Conservation (phyloP, 2,113 vertebrate species). For the Hydropotes inermis region DNA sequence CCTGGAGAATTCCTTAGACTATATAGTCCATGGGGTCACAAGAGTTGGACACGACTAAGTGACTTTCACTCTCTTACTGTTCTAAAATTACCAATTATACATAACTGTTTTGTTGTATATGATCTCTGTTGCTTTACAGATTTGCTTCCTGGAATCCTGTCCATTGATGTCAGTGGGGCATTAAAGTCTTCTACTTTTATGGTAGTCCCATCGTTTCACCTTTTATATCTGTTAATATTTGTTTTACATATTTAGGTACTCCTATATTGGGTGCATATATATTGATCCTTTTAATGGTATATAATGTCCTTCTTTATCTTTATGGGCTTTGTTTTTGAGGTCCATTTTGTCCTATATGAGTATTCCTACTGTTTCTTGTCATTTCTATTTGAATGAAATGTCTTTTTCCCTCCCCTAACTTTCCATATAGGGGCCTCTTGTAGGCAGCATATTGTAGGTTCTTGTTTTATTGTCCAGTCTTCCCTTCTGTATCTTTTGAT, state of each 20-base stretch:
- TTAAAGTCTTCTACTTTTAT: not conserved
- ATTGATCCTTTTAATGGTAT: not conserved
- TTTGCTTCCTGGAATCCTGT: not conserved
- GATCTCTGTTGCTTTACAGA: not conserved
- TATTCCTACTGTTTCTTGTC: not conserved
- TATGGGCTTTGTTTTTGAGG: not conserved
- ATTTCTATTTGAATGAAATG: not conserved
- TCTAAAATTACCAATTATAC: not conserved
- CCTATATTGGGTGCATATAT: not conserved
- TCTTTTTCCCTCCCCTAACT: not conserved
- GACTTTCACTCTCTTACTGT: too few species aligned
- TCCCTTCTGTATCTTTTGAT: not conserved
- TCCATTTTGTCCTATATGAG: not conserved
- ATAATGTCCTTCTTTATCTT: not conserved
- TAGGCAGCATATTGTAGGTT: not conserved
- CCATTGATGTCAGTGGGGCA: not conserved
- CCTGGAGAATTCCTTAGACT: too few species aligned
- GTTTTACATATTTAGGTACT: not conserved
- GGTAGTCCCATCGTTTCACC: not conserved
- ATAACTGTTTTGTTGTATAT: not conserved
- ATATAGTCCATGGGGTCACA: too few species aligned
- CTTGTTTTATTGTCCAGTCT: not conserved
- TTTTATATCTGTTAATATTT: not conserved
- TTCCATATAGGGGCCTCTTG: not conserved
- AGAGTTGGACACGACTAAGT: rapidly evolving